phyloP scores from a whole-genome alignment of 1,140 invertebrate genomes.

The Leptinotarsa undecemlineata region DNA sequence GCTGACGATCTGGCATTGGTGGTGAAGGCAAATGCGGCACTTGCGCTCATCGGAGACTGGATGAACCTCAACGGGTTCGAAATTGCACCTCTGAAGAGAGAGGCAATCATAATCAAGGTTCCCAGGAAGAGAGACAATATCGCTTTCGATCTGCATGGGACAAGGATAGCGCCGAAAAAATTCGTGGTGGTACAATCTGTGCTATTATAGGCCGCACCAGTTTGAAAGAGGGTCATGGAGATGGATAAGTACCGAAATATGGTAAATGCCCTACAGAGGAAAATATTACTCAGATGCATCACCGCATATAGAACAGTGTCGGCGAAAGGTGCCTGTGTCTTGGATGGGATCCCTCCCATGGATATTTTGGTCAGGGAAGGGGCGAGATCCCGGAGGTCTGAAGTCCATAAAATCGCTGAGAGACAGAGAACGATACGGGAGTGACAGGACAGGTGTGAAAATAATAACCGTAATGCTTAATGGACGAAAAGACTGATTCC shows the following conservation, averaged over 20 bases:
- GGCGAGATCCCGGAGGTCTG: background rate
- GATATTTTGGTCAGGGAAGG: slow-evolving; percentile 26
- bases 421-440: background rate
- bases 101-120: slow-evolving; percentile 34
- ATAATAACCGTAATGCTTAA: slow-evolving; percentile 25
- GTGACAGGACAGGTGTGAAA: slow-evolving; percentile 39
- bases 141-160: slow-evolving; percentile 8
- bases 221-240: too few relatives aligned
- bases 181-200: background rate
- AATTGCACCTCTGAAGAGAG: slow-evolving; percentile 41
- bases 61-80: slow-evolving; percentile 29
- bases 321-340: slow-evolving; percentile 29
- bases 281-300: too few relatives aligned
- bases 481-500: slow-evolving; percentile 41
- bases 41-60: slow-evolving; percentile 24
- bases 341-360: slow-evolving; percentile 33
- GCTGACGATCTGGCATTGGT: slow-evolving; percentile 48
- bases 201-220: too few relatives aligned
- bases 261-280: too few relatives aligned
- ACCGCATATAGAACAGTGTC: slow-evolving; percentile 27
- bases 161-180: slow-evolving; percentile 22
- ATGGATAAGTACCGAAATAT: too few relatives aligned
- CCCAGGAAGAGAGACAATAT: background rate
- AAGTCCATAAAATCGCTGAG: background rate
- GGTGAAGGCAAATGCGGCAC: slow-evolving; percentile 28